Conservation (phyloP, 2,888 invertebrate genomes). For the Dugesia japonica region DNA sequence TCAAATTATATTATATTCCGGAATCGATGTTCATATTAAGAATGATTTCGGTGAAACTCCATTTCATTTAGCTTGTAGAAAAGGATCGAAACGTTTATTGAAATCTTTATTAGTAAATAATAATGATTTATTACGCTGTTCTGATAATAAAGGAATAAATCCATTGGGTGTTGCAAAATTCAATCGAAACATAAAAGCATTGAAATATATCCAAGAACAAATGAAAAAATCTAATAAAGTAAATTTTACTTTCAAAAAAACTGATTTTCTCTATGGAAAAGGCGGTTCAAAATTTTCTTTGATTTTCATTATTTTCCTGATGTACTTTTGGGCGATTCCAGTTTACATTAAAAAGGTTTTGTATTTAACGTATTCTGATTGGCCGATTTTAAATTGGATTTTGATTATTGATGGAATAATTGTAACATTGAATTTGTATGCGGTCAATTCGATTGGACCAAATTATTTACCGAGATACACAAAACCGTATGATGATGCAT, state of each 20-base stretch:
- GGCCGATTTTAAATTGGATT: slow-evolving; percentile 65
- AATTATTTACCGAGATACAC: slow-evolving; percentile 33
- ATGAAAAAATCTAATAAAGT: not conserved
- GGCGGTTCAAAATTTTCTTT: slow-evolving; percentile 9
- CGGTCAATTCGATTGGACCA: slow-evolving; percentile 55
- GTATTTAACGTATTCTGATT: slow-evolving; percentile 21
- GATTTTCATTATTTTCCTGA: not conserved
- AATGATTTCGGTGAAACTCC: slow-evolving; percentile 26
- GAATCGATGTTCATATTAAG: slow-evolving; percentile 8
- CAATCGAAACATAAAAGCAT: not conserved
- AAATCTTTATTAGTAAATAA: not conserved
- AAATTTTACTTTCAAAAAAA: not conserved
- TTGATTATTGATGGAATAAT: slow-evolving; percentile 74
- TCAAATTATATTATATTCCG: slow-evolving; percentile 20
- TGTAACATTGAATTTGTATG: slow-evolving; percentile 81
- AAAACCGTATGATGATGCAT: slow-evolving; percentile 32
- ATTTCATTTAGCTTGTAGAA: slow-evolving; percentile 24
- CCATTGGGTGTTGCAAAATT: not conserved
- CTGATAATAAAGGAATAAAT: slow-evolving; percentile 20
- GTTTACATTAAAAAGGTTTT: slow-evolving; percentile 12
- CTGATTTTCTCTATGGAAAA: slow-evolving; percentile 6
- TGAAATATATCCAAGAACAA: not conserved
- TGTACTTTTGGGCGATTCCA: slow-evolving; percentile 21
- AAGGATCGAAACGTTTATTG: not conserved
- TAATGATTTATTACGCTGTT: not conserved